These are phyloP conservation scores for Gnathonemus echidnorhynchus DNA, from an alignment of 2,113 vertebrate genomes.

Conservation along the genomic window DNA sequence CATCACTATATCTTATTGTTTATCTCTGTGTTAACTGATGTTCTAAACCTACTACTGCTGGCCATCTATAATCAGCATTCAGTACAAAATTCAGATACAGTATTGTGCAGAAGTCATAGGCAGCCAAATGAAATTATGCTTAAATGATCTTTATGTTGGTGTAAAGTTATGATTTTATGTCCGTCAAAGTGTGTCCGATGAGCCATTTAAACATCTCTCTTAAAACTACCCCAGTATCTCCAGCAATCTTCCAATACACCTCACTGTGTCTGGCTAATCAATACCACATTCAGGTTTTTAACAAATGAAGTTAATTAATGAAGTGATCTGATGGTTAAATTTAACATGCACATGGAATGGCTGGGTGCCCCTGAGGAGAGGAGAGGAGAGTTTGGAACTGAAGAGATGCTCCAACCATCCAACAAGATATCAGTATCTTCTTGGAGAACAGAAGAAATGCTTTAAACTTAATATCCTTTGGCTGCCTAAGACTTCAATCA, in stretches of 20 bases:
- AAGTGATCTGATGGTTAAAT: background rate
- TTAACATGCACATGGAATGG: background rate
- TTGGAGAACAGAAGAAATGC: background rate
- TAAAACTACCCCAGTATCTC: background rate
- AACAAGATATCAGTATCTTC: background rate
- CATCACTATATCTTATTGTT: background rate
- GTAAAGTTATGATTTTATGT: background rate
- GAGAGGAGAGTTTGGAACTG: background rate
- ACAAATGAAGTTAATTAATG: background rate
- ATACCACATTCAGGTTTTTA: background rate
- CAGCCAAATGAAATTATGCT: background rate
- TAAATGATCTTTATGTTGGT: background rate
- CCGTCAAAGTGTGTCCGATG: background rate
- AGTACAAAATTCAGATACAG: background rate
- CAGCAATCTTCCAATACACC: background rate
- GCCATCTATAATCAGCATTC: background rate
- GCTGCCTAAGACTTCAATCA: background rate
- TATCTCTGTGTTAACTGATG: background rate
- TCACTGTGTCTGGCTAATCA: background rate
- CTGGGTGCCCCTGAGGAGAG: too few relatives aligned
- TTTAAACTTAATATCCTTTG: background rate
- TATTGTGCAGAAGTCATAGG: background rate
- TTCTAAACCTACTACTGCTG: background rate
- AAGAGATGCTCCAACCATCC: background rate
- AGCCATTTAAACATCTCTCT: background rate